Conservation (phyloP, 2,113 vertebrate genomes). For the Colistium nudipinnis region DNA sequence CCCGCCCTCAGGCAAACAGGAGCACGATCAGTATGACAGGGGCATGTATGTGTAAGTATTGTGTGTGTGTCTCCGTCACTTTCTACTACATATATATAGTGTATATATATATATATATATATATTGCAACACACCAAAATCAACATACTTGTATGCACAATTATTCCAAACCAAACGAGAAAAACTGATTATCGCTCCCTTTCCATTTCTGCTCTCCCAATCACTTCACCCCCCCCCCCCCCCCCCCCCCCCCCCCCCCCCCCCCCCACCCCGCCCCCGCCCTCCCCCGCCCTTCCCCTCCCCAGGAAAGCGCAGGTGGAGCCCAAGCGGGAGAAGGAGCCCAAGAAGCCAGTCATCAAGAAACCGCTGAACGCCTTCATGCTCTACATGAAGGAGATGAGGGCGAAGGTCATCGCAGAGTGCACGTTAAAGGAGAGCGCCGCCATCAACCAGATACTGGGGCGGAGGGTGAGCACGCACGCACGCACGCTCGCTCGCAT, state of each 20-base stretch:
- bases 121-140: too few species aligned
- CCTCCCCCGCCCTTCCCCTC: not conserved
- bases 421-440: conserved; percentile 99
- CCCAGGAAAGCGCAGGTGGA: conserved; percentile 92
- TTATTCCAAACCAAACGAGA: not conserved
- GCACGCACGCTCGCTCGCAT: conserved; percentile 9
- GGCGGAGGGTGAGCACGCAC: conserved; percentile 88
- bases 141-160: too few species aligned
- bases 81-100: too few species aligned
- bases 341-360: conserved; percentile 98
- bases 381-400: conserved; percentile 99
- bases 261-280: too few species aligned
- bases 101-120: too few species aligned
- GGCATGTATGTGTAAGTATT: conserved; percentile 85
- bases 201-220: not conserved
- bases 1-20: conserved; percentile 93
- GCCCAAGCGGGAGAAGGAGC: conserved; percentile 94
- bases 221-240: not conserved
- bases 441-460: conserved; percentile 98
- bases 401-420: conserved; percentile 97
- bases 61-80: too few species aligned
- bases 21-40: conserved; percentile 92
- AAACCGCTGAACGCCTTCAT: conserved; percentile 99
- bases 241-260: not conserved
- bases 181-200: not conserved